phyloP scores from a whole-genome alignment of 2,113 vertebrate genomes.

The Delphinus delphis region DNA sequence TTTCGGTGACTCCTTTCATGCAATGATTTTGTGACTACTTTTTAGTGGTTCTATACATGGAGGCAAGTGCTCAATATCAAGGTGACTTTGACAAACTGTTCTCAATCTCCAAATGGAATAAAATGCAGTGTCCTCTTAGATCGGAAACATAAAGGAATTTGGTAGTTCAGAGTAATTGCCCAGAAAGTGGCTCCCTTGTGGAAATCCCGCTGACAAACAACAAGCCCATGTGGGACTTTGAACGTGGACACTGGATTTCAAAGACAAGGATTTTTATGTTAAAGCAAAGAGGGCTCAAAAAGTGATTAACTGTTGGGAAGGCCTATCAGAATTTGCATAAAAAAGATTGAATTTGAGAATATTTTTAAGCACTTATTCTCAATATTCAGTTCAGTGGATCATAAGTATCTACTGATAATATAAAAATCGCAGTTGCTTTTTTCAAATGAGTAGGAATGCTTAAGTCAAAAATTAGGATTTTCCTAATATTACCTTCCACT shows the following conservation, averaged over 20 bases:
- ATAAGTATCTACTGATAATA: neutral
- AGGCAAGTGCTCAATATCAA: conserved; percentile 35
- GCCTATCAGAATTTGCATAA: neutral
- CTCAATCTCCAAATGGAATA: neutral
- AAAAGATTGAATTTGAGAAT: neutral
- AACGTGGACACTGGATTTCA: conserved; percentile 28
- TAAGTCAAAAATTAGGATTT: neutral
- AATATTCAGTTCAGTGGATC: neutral
- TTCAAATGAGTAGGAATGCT: neutral
- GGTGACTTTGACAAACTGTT: conserved; percentile 44
- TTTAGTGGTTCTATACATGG: neutral
- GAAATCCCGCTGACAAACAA: neutral
- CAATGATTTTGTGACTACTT: conserved; percentile 55
- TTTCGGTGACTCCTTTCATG: conserved; percentile 29
- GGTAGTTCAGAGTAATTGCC: neutral
- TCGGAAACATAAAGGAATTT: neutral
- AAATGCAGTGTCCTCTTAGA: neutral
- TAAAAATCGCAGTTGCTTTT: neutral
- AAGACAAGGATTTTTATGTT: neutral
- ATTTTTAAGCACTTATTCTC: neutral
- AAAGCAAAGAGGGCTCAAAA: neutral
- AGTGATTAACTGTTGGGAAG: neutral
- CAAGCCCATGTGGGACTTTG: neutral
- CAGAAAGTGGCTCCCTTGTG: conserved; percentile 12
- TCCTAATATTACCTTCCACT: neutral